Evolutionary conservation across 2,113 vertebrate genomes (phyloP), one percentile per base, ranked within the genome.

Genomic region (Salvator merianae): DNA sequence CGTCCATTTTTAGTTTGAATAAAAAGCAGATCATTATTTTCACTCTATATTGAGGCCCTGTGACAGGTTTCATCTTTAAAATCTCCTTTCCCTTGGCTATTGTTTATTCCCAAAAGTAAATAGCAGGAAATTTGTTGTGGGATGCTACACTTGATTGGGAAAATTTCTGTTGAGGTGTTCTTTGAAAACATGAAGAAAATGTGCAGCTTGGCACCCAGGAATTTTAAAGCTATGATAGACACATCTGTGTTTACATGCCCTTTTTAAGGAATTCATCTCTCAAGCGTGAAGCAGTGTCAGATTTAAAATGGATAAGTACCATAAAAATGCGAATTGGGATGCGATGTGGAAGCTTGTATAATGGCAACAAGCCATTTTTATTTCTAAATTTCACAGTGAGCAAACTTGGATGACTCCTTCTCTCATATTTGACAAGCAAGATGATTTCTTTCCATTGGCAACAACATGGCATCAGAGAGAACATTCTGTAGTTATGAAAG

Each of bases 401-500:
- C 30, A n/a, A 43, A 24, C 26, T 77, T 55, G 10, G 22, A 16
- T 22, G 68, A 32, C 28, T 40, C 20, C 34, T 26, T 28, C 9
- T 70, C 50, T 71, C 74, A 20, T 70, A 77, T 77, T 32, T 78
- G 83, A n/a, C 79, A 85, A 40, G 24, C 24, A 50, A 12, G 2
- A 16, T 50, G 62, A 6, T 34, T 68, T 65, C 28, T 0, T 72
- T 40, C 22, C 66, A 22, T 43, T 75, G 79, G 32, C 73, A 84
- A 40, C 40, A 13, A 10, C 24, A 10, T 34, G 75, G 62, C 32
- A 74, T 7, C 53, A 85, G 32, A 73, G 38, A 20, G 62, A 68
- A 74, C 59, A 69, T 22, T 68, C 32, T 86, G 59, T 76, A 40
- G 63, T 86, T 85, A 43, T 75, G 14, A 76, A 43, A 69, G 47